A percentile compares a stretch with the other conserved stretches of the same genome.
Conservation (phyloP, 1,140 invertebrate species). For the Camponotus floridanus region DNA sequence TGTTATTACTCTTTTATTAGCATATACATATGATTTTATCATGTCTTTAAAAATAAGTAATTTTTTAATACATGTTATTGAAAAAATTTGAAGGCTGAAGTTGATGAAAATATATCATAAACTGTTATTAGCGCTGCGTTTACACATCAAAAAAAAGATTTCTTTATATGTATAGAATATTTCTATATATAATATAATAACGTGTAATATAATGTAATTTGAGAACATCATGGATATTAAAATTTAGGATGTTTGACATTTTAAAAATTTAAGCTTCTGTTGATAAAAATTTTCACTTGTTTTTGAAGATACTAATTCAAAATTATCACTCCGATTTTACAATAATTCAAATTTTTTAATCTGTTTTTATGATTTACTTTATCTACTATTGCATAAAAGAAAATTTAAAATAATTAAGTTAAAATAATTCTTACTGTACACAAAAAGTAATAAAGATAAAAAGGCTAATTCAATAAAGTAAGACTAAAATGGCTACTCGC, state of each 20-base stretch:
- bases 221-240: neutral
- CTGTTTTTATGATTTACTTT: neutral
- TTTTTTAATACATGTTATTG: neutral
- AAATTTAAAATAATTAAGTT: neutral
- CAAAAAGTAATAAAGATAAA: conserved; percentile 7
- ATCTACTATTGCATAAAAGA: neutral
- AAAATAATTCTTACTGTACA: conserved; percentile 24
- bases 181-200: neutral
- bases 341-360: neutral
- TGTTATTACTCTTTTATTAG: no score
- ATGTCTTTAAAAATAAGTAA: no score
- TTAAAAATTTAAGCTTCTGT: neutral
- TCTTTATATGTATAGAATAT: no score
- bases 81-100: conserved; percentile 3
- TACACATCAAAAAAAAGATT: no score
- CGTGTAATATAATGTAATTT: neutral
- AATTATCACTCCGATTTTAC: neutral
- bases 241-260: no score
- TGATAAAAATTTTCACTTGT: neutral
- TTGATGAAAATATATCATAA: neutral
- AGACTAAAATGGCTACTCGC: neutral
- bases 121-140: no score
- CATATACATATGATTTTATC: no score
- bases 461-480: conserved; percentile 25
- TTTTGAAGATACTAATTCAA: neutral